Conservation (phyloP, 2,888 invertebrate species). For the Microctonus aethiopoides region DNA sequence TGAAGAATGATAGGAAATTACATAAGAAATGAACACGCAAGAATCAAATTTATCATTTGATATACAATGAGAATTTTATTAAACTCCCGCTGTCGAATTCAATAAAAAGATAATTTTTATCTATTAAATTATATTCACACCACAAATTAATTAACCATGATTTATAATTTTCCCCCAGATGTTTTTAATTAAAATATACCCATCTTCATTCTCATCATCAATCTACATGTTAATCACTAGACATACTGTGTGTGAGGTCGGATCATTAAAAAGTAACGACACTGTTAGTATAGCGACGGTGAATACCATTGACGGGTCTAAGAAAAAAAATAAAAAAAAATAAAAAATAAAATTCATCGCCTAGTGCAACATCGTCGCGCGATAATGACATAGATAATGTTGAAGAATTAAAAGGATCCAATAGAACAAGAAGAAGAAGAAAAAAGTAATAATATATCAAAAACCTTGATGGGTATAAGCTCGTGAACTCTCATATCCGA, state of each 20-base stretch:
- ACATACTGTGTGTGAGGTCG: neutral
- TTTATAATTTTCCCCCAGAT: neutral
- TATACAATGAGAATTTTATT: neutral
- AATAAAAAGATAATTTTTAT: neutral
- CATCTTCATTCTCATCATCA: neutral
- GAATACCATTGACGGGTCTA: neutral
- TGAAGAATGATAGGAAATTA: slow-evolving; percentile 29
- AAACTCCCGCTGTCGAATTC: neutral
- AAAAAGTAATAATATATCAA: slow-evolving; percentile 12
- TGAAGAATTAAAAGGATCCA: neutral
- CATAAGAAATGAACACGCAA: neutral
- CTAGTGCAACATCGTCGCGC: neutral
- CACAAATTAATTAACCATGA: neutral
- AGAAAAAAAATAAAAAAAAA: slow-evolving; percentile 13
- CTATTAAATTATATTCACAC: neutral
- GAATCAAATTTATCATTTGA: neutral
- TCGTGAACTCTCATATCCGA: slow-evolving; percentile 39
- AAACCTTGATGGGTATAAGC: slow-evolving; percentile 41
- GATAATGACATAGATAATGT: neutral
- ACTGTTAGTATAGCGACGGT: slow-evolving; percentile 2
- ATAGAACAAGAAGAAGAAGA: neutral
- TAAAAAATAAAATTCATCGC: slow-evolving; percentile 2
- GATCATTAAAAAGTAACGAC: slow-evolving; percentile 25
- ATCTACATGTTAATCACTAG: neutral
- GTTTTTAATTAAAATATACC: slow-evolving; percentile 9